Percentiles rank a stretch among this genome's conserved stretches.
phyloP scores from a whole-genome alignment of 2,888 invertebrate genomes.

The Tethea ocularis region DNA sequence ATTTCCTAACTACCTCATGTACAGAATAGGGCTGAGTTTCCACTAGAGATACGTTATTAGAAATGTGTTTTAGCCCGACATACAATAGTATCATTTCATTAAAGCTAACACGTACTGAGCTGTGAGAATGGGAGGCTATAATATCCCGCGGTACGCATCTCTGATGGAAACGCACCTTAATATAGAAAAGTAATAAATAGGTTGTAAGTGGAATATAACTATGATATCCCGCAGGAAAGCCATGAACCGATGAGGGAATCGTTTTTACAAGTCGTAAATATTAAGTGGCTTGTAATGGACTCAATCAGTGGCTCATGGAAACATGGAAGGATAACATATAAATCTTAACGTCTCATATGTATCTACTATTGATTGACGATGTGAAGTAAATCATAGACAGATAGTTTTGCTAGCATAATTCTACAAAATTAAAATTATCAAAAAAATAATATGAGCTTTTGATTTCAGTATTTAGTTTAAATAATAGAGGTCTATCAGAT shows the following conservation, averaged over 20 bases:
- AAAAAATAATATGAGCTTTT: too few species aligned
- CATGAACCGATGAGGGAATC: constrained; percentile 47
- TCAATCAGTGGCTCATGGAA: constrained; percentile 37
- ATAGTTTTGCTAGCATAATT: too few species aligned
- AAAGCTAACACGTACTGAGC: too few species aligned
- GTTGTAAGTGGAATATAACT: constrained; percentile 37
- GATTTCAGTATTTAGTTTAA: too few species aligned
- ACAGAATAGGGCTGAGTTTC: background rate
- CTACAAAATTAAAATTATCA: too few species aligned
- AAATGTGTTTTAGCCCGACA: too few species aligned
- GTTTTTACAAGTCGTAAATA: constrained; percentile 68
- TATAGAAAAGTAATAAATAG: constrained; percentile 6
- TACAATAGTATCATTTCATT: too few species aligned
- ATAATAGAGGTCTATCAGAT: too few species aligned
- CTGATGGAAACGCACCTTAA: background rate
- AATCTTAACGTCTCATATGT: constrained; percentile 13
- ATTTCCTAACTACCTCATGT: background rate
- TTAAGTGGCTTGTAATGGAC: constrained; percentile 63
- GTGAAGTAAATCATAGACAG: too few species aligned
- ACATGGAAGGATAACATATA: constrained; percentile 12
- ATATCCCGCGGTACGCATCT: too few species aligned
- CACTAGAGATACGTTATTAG: too few species aligned
- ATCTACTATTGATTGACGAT: constrained; percentile 7
- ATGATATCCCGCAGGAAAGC: constrained; percentile 50
- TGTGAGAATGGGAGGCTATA: too few species aligned